phyloP scores from a whole-genome alignment of 2,888 invertebrate species.

The Orchestes rusci region DNA sequence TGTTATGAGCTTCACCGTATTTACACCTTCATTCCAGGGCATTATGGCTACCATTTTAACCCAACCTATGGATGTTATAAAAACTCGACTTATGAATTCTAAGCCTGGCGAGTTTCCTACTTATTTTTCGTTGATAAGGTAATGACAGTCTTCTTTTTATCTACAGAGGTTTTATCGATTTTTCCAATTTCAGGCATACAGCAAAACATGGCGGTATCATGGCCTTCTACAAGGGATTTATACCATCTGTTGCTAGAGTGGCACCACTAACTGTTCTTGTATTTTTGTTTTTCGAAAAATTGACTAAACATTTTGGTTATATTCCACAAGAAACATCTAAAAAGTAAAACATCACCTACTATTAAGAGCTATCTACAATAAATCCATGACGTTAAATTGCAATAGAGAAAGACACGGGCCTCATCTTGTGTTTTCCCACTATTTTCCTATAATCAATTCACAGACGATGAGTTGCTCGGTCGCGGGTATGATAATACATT shows the following conservation, averaged over 20 bases:
- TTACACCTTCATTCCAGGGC: constrained; percentile 62
- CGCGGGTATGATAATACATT: no score
- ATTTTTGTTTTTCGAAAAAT: neutral
- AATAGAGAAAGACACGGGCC: no score
- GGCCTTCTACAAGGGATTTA: neutral
- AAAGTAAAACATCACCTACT: no score
- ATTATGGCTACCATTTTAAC: constrained; percentile 84
- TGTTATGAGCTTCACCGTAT: no score
- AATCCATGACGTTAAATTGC: no score
- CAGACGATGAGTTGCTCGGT: no score
- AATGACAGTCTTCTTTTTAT: no score
- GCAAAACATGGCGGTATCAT: neutral
- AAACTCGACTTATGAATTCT: constrained; percentile 96
- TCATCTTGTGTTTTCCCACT: no score
- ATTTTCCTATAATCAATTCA: no score
- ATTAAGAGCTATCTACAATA: no score
- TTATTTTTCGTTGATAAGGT: constrained; percentile 57
- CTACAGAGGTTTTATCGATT: no score
- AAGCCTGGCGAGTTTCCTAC: constrained; percentile 81
- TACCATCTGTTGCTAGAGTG: neutral
- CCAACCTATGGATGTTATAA: constrained; percentile 93
- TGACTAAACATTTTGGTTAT: neutral
- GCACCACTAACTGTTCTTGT: neutral
- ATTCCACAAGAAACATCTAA: no score
- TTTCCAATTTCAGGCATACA: neutral